Conservation (phyloP, 2,113 vertebrate species). For the Gobiocypris rarus region DNA sequence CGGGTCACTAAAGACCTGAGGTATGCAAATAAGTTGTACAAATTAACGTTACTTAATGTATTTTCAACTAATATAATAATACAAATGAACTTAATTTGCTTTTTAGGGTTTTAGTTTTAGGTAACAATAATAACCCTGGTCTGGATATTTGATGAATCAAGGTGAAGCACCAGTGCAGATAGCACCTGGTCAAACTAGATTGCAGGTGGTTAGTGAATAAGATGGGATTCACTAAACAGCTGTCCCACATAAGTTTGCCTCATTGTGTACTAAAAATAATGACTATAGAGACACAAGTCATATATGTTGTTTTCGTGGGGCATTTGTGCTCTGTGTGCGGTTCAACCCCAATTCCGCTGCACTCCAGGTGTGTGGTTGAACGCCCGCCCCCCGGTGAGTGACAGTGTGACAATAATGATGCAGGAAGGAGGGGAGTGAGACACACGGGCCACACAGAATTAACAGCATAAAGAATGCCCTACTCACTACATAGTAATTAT, state of each 20-base stretch:
- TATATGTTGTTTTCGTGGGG: constrained; percentile 1
- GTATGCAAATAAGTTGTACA: neutral
- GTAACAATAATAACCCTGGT: neutral
- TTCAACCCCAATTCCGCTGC: constrained; percentile 30
- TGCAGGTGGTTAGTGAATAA: constrained; percentile 8
- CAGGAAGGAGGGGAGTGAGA: constrained; percentile 44
- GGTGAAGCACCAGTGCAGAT: neutral
- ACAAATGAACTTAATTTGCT: neutral
- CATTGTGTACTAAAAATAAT: constrained; percentile 20
- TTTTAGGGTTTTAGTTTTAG: too few relatives aligned
- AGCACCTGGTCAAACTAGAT: neutral
- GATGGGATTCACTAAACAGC: neutral
- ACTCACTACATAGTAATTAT: constrained; percentile 54
- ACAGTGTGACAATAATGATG: constrained; percentile 54
- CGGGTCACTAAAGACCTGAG: too few relatives aligned
- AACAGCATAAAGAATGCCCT: constrained; percentile 44
- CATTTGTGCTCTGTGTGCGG: constrained; percentile 34
- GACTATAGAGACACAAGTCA: neutral
- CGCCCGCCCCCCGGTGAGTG: constrained; percentile 33
- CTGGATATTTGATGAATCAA: neutral
- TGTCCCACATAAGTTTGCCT: constrained; percentile 18
- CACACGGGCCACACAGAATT: constrained; percentile 41
- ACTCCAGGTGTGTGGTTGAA: constrained; percentile 49
- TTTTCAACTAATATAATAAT: neutral
- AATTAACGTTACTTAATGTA: neutral